Percentiles rank a stretch among this genome's conserved stretches.
Evolutionary conservation across 2,888 invertebrate genomes (phyloP).

Genomic region (Oligia strigilis): DNA sequence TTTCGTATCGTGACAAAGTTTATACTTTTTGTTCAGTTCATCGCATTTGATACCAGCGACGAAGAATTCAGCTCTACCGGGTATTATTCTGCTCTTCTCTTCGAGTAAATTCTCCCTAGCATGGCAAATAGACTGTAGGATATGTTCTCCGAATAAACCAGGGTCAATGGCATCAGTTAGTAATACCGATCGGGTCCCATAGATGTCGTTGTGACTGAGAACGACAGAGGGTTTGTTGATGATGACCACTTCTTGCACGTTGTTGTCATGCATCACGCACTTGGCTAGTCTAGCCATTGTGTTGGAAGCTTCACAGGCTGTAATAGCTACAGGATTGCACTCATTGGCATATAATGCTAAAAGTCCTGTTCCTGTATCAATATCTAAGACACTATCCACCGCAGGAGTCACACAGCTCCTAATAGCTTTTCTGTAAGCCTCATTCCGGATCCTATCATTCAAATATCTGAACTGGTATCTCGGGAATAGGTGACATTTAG

Average conservation of each 20-base stretch:
- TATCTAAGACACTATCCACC: conserved; percentile 54
- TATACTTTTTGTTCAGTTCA: conserved; percentile 42
- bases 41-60: conserved; percentile 47
- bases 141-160: conserved; percentile 63
- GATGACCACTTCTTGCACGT: conserved; percentile 34
- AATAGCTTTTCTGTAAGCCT: conserved; percentile 58
- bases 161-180: conserved; percentile 53
- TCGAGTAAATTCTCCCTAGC: conserved; percentile 86
- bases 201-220: conserved; percentile 38
- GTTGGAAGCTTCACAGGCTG: conserved; percentile 45
- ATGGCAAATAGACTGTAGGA: conserved; percentile 91
- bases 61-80: conserved; percentile 58
- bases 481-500: conserved; percentile 46
- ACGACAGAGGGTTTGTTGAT: conserved; percentile 35
- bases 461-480: conserved; percentile 38
- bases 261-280: conserved; percentile 46
- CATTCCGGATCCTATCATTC: conserved; percentile 54
- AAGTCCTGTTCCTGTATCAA: conserved; percentile 72
- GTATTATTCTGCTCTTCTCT: conserved; percentile 39
- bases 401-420: conserved; percentile 32
- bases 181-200: conserved; percentile 40
- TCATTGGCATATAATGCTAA: conserved; percentile 91
- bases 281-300: conserved; percentile 46
- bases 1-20: conserved; percentile 33
- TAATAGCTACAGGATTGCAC: conserved; percentile 80